Conservation (phyloP, 2,888 invertebrate species). For the Aphodius sticticus region DNA sequence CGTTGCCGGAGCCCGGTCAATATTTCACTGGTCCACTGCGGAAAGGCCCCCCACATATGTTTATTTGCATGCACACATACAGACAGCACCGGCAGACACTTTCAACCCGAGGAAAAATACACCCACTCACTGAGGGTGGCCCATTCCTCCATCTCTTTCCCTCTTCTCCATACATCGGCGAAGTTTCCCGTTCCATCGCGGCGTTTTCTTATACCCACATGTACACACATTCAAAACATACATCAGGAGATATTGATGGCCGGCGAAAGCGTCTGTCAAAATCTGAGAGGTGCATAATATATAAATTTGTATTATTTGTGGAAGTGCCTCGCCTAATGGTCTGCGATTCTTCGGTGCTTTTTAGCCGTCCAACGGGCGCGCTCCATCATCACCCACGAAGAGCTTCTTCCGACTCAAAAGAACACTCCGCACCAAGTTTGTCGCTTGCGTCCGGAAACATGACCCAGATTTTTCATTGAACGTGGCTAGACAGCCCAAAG, state of each 20-base stretch:
- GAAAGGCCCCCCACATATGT: constrained; percentile 52
- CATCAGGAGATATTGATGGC: constrained; percentile 58
- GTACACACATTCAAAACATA: constrained; percentile 42
- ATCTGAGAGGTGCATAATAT: constrained; percentile 55
- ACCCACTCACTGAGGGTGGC: constrained; percentile 52
- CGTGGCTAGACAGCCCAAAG: not conserved
- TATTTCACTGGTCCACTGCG: constrained; percentile 53
- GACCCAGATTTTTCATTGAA: constrained; percentile 21
- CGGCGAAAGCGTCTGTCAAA: constrained; percentile 58
- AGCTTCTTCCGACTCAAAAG: constrained; percentile 17
- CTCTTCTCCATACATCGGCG: constrained; percentile 29
- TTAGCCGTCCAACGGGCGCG: constrained; percentile 8
- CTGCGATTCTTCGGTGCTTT: constrained; percentile 13
- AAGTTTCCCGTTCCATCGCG: not conserved
- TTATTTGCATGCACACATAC: constrained; percentile 57
- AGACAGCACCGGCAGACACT: constrained; percentile 15
- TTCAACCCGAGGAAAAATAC: constrained; percentile 55
- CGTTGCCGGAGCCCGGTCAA: constrained; percentile 56
- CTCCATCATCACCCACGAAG: not conserved
- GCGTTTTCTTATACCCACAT: not conserved
- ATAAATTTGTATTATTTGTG: constrained; percentile 48
- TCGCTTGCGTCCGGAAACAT: constrained; percentile 27
- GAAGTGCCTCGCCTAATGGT: constrained; percentile 36
- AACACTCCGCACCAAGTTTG: constrained; percentile 18
- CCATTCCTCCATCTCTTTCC: constrained; percentile 34